A percentile compares a stretch with the other conserved stretches of the same genome.
Evolutionary conservation across 2,113 vertebrate genomes (phyloP).

Genomic region (Phainopepla nitens): DNA sequence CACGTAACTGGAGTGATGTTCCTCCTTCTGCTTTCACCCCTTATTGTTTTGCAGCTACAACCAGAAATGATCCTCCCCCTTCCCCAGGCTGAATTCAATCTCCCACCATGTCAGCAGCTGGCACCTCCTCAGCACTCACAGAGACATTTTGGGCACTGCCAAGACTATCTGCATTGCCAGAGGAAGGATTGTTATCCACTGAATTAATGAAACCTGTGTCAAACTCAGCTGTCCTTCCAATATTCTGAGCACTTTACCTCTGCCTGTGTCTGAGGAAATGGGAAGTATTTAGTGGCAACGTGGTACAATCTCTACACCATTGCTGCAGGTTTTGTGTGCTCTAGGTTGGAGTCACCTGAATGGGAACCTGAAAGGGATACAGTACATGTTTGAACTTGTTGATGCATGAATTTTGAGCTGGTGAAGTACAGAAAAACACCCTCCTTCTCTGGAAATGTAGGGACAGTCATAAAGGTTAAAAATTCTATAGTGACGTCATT

Average conservation of each 20-base stretch:
- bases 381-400: neutral
- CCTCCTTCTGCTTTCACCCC: neutral
- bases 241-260: neutral
- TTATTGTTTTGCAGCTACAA: neutral
- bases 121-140: neutral
- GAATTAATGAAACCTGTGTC: slow-evolving; percentile 32
- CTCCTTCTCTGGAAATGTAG: neutral
- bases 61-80: neutral
- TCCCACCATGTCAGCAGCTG: slow-evolving; percentile 24
- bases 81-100: neutral
- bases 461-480: neutral
- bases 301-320: neutral
- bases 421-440: neutral
- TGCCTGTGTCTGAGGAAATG: neutral
- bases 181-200: slow-evolving; percentile 6
- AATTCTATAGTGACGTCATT: neutral
- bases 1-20: neutral
- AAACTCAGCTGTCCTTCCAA: slow-evolving; percentile 7
- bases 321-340: neutral
- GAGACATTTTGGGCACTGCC: slow-evolving; percentile 27
- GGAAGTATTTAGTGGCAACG: neutral
- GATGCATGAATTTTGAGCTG: neutral
- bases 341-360: neutral
- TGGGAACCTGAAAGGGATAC: neutral
- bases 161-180: neutral